Percentiles rank a stretch among this genome's conserved stretches.
phyloP scores from a whole-genome alignment of 2,797 vertebrate species.

The Oceanodroma leucorhoa region DNA sequence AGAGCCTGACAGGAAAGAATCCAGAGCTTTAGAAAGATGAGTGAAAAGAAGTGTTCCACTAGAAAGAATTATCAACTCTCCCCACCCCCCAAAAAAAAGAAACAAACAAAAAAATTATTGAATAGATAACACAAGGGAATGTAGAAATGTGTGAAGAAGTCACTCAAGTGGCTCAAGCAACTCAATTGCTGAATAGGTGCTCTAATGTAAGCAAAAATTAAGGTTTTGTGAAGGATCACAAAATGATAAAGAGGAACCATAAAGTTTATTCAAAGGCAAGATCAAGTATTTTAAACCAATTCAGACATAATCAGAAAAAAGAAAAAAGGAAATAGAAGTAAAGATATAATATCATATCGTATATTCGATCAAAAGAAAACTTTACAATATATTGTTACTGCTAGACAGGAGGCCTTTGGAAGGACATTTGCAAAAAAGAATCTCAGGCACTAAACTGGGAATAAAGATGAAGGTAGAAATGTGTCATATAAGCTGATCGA shows the following conservation, averaged over 20 bases:
- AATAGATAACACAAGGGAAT: neutral
- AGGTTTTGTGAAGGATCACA: neutral
- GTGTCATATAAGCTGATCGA: neutral
- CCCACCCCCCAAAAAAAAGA: neutral
- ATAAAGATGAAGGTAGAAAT: neutral
- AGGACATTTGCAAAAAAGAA: neutral
- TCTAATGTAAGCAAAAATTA: neutral
- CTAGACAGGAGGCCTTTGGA: neutral
- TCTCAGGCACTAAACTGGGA: neutral
- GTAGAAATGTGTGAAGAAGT: neutral
- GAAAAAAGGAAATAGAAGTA: fast-evolving
- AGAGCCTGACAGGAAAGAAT: neutral
- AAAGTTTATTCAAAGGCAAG: neutral
- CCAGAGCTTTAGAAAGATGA: neutral
- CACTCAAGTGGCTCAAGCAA: neutral
- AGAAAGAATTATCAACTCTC: neutral
- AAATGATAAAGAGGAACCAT: neutral
- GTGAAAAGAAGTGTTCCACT: neutral
- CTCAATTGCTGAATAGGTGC: neutral
- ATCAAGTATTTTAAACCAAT: neutral
- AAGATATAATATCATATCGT: neutral
- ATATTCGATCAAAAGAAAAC: neutral
- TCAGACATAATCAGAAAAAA: neutral
- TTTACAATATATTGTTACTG: neutral
- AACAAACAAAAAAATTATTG: neutral